Base-by-base conservation (phyloP, 2,888 invertebrate species). In the Agriotes lineatus region DNA sequence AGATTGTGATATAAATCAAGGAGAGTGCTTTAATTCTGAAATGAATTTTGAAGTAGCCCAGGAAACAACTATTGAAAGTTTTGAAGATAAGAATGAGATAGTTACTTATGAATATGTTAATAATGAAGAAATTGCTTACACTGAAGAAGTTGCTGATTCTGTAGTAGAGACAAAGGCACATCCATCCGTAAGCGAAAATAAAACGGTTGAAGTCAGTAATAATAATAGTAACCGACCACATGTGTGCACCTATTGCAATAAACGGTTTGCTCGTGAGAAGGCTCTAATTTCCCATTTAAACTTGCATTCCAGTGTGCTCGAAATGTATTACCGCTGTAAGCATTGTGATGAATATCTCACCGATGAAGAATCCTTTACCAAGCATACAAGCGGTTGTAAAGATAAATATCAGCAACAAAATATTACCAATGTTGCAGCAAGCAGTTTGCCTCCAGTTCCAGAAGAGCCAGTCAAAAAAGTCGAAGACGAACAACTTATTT, bases 271-370 rank as follows among this genome's bases (percentile, higher is more conserved):
- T 1, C 80, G 85, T 18, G 83, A 84, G 35, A 83, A 85, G 54
- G 85, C 86, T 2, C 74, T 86, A 1, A 77, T 80, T 0, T 82
- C 84, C 2, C 86, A 86, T 68, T 79, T 82, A 22, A 75, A 76
- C 25, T 56, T 78, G 4, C 77, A 78, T 67, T 7, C 80, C 52
- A 48, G 12, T 20, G 14, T 52, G 14, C 33, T 52, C 18, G 25
- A 52, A 35, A 52, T 25, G 18, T 33, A 33, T 33, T 33, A 82
- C 14, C 84, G 83, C 56, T 87, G 87, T 71, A 84, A 84, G 20
- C 85, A 83, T 57, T 87, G 87, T 71, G 86, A 86, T 66, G 84
- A 85, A 63, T 83, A 83, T 62, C 86, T 86, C 72, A 82, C 83
- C 20, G 85, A 86, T 68, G 78, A 79, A 0, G 79, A 80, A 66